A percentile compares a stretch with the other conserved stretches of the same genome.
Evolutionary conservation across 2,113 vertebrate genomes (phyloP).

Genomic region (Atlantisia rogersi): DNA sequence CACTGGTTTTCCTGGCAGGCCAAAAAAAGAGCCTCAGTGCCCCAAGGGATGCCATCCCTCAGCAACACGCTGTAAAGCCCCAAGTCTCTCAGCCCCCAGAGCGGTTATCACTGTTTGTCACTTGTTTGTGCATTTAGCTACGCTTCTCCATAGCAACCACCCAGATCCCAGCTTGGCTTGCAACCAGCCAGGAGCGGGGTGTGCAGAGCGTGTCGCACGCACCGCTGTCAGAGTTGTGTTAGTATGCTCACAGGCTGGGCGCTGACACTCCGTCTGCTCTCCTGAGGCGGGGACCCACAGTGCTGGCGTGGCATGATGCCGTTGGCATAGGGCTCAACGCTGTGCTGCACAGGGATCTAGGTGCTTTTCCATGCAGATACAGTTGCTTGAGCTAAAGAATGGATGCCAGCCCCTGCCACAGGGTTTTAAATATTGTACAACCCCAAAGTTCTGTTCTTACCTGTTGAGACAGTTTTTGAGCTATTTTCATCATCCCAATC

Average conservation of each 20-base stretch:
- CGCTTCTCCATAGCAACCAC: conserved; percentile 46
- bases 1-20: neutral
- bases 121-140: conserved; percentile 37
- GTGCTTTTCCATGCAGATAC: neutral
- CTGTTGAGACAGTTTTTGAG: neutral
- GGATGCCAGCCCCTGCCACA: neutral
- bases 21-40: neutral
- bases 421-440: neutral
- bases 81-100: neutral
- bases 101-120: neutral
- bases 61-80: neutral
- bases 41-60: neutral
- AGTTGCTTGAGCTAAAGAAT: neutral
- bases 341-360: neutral
- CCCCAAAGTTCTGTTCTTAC: neutral
- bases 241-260: neutral
- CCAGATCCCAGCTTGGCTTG: neutral
- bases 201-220: neutral
- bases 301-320: accelerated
- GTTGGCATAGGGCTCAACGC: neutral
- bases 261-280: neutral
- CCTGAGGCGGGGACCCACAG: neutral
- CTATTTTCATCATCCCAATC: neutral
- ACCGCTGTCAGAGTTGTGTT: neutral
- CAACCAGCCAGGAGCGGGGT: neutral